Conservation (phyloP, 1,140 invertebrate genomes). For the Ephestia elutella region DNA sequence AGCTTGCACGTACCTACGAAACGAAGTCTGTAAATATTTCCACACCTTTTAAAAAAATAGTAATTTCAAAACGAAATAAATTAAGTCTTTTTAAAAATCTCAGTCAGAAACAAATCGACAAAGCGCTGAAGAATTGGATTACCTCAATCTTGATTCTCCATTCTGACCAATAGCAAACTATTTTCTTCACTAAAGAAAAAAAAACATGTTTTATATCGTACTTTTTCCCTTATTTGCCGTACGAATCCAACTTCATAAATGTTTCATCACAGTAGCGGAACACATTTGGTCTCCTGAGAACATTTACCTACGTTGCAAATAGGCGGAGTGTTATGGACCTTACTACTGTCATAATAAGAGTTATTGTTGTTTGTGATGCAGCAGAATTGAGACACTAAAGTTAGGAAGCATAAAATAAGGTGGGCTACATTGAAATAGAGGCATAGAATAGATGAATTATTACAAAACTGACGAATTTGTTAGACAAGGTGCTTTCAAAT, state of each 20-base stretch:
- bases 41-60: too few relatives aligned
- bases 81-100: too few relatives aligned
- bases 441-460: background rate
- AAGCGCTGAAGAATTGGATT: too few relatives aligned
- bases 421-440: background rate
- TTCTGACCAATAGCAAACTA: background rate
- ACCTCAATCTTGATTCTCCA: too few relatives aligned
- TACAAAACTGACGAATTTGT: too few relatives aligned
- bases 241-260: constrained; percentile 10
- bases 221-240: constrained; percentile 5
- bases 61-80: too few relatives aligned
- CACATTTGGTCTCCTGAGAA: constrained; percentile 11
- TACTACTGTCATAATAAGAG: background rate
- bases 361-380: background rate
- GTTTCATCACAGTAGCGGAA: constrained; percentile 7
- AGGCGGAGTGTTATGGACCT: background rate
- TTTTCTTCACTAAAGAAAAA: background rate
- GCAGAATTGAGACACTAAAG: background rate
- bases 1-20: too few relatives aligned
- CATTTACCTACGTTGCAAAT: constrained; percentile 5
- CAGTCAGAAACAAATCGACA: too few relatives aligned
- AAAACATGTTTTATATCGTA: background rate
- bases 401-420: constrained; percentile 5
- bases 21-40: too few relatives aligned
- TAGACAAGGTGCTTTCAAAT: too few relatives aligned